phyloP scores from a whole-genome alignment of 2,113 vertebrate species.

The Taurulus bubalis region DNA sequence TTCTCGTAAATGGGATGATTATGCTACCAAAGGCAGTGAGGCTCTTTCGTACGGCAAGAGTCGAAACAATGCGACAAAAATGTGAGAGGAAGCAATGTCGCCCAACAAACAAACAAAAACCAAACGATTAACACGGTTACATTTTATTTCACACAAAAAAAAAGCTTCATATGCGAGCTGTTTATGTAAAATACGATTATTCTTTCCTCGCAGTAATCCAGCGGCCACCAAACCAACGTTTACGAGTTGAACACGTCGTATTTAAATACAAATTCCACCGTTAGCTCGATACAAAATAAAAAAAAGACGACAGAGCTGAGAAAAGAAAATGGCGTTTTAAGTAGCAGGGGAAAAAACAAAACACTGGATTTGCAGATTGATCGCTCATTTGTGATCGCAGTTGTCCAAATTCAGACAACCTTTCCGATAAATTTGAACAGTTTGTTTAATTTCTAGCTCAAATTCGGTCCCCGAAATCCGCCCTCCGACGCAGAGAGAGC shows the following conservation, averaged over 20 bases:
- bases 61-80: background rate
- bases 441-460: background rate
- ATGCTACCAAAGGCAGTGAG: background rate
- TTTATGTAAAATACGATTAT: background rate
- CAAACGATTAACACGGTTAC: background rate
- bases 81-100: background rate
- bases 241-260: background rate
- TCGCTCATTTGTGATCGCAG: accelerated
- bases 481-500: constrained; percentile 21
- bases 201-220: background rate
- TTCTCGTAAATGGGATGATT: background rate
- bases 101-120: background rate
- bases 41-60: constrained; percentile 1
- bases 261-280: background rate
- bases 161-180: background rate
- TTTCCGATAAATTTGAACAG: too few species aligned
- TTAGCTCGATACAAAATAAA: background rate
- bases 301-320: background rate
- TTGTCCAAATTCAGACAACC: accelerated
- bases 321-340: background rate
- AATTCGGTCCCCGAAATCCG: background rate
- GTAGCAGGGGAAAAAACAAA: background rate
- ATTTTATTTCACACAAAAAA: constrained; percentile 39
- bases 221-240: background rate
- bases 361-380: accelerated